Evolutionary conservation across 2,888 invertebrate genomes (phyloP), one percentile per base, ranked within the genome.

Genomic region (Drosophila ochracea): DNA sequence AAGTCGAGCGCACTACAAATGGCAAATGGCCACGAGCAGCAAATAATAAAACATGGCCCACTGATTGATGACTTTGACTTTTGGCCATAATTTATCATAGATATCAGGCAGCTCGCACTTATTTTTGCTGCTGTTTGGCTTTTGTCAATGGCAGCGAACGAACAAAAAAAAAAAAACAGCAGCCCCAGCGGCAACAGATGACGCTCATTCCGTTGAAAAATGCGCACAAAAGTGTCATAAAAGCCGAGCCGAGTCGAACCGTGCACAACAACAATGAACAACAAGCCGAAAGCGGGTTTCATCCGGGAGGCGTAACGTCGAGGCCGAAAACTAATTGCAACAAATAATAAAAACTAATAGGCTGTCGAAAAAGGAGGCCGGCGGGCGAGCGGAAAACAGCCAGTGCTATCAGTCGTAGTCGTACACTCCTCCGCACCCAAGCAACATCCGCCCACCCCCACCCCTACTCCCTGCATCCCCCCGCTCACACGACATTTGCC

Each of bases 311-410:
- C 33, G 39, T 31, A 25, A 59, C 68, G 61, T 59, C 65, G 71
- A 67, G 90, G 85, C 76, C 68, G 74, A 72, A 80, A 91, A 87
- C 91, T 87, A 87, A 87, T 87, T 87, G 86, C 86, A 91, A 80
- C 86, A 87, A 90, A 87, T 87, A 87, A 87, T 91, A 90, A 87
- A 91, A 87, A 91, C 91, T 91, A 91, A 91, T 91, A 90, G 91
- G 85, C 85, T 90, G 91, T 90, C 91, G 85, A 86, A 86, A 86
- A 71, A 80, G 71, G 31, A 30, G 52, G 62, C 71, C 64, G 68
- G 68, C 74, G 70, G 78, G 71, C 72, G 21, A 31, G 28, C 25
- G 25, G 21, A 13, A 31, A 11, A 25, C 39, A 28, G 19, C 25
- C 71, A 73, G 16, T 6, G 60, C 59, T 61, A 54, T 71, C 61